Conservation (phyloP, 1,140 invertebrate species). For the Leptinotarsa texana region DNA sequence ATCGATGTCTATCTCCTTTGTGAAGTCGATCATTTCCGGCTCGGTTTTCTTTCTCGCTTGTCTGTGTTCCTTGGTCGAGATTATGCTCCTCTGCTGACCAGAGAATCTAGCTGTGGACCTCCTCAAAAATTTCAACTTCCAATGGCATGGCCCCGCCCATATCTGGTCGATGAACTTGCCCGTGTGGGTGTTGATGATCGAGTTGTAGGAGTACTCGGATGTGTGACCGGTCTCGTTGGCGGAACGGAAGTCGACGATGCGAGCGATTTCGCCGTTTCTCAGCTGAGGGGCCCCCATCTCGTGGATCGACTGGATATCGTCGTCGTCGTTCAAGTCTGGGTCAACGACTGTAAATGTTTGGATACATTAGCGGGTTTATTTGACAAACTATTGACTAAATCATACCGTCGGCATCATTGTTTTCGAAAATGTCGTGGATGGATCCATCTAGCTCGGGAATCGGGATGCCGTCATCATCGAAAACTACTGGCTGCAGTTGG, state of each 20-base stretch:
- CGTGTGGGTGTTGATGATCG: slow-evolving; percentile 56
- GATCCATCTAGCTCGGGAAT: slow-evolving; percentile 51
- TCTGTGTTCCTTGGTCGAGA: not conserved
- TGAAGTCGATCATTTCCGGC: slow-evolving; percentile 1
- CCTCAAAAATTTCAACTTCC: slow-evolving; percentile 64
- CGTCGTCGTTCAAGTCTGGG: slow-evolving; percentile 24
- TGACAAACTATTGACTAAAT: too few relatives aligned
- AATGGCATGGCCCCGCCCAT: slow-evolving; percentile 78
- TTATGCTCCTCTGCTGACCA: not conserved
- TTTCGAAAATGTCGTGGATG: slow-evolving; percentile 50
- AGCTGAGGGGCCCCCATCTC: slow-evolving; percentile 25
- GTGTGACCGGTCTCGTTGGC: slow-evolving; percentile 47
- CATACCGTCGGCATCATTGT: slow-evolving; percentile 49
- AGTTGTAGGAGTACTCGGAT: slow-evolving; percentile 74
- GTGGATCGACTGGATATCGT: slow-evolving; percentile 28
- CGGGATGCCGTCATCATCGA: slow-evolving; percentile 57
- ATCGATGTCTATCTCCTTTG: slow-evolving; percentile 6
- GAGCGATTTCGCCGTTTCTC: slow-evolving; percentile 32
- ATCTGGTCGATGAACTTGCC: slow-evolving; percentile 53
- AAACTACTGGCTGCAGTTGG: slow-evolving; percentile 35
- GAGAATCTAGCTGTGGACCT: slow-evolving; percentile 12
- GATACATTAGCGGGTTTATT: too few relatives aligned
- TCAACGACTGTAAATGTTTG: not conserved
- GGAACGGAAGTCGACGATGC: slow-evolving; percentile 57
- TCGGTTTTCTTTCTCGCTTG: slow-evolving; percentile 11